Evolutionary conservation across 2,888 invertebrate genomes (phyloP).

Genomic region (Phragmatobia fuliginosa): DNA sequence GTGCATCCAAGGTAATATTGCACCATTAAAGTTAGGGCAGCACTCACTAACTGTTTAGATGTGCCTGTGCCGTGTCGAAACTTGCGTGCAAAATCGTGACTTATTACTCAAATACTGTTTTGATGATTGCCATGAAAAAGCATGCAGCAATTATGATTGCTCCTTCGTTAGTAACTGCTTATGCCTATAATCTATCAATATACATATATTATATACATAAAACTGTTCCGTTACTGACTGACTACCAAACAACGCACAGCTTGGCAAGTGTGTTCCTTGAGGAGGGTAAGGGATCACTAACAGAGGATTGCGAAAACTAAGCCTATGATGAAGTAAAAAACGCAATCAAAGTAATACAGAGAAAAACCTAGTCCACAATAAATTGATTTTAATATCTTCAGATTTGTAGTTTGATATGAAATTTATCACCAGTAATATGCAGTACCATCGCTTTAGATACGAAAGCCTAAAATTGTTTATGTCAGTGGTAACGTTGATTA

Average conservation of each 20-base stretch:
- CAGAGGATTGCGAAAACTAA: too few relatives aligned
- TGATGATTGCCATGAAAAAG: constrained; percentile 36
- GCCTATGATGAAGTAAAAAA: too few relatives aligned
- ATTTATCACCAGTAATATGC: neutral
- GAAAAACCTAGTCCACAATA: too few relatives aligned
- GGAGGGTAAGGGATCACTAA: too few relatives aligned
- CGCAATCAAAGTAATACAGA: too few relatives aligned
- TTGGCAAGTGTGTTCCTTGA: too few relatives aligned
- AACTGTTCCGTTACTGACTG: too few relatives aligned
- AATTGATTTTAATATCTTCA: neutral
- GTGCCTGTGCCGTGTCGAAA: constrained; percentile 63
- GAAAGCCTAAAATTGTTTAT: neutral
- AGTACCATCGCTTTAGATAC: neutral
- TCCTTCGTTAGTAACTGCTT: constrained; percentile 24
- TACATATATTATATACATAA: too few relatives aligned
- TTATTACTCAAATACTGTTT: constrained; percentile 58
- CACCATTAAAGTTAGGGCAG: constrained; percentile 58
- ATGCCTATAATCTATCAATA: neutral
- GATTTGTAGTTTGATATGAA: neutral
- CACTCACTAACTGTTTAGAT: constrained; percentile 61
- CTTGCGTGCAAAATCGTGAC: constrained; percentile 65
- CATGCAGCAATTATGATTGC: constrained; percentile 43
- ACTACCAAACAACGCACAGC: too few relatives aligned
- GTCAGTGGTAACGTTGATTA: neutral
- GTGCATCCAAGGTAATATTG: constrained; percentile 57